Conservation (phyloP, 2,113 vertebrate genomes). For the Prinia subflava region DNA sequence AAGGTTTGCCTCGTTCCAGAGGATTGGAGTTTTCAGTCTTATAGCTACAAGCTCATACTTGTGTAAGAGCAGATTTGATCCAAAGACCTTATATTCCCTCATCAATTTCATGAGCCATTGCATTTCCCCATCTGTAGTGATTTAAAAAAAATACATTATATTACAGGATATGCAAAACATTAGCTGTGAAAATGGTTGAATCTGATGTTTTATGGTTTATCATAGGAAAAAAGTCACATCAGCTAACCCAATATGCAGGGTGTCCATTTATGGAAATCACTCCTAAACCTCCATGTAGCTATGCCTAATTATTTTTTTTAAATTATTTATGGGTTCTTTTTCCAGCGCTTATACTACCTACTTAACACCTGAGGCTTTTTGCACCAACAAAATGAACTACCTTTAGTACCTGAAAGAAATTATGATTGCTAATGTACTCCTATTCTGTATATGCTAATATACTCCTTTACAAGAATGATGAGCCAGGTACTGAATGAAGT, state of each 20-base stretch:
- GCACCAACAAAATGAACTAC: slow-evolving; percentile 8
- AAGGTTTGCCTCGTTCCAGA: background rate
- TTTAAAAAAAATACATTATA: slow-evolving; percentile 20
- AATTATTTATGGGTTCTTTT: slow-evolving; percentile 1
- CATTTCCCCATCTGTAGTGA: slow-evolving; percentile 28
- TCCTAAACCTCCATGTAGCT: background rate
- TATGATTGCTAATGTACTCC: background rate
- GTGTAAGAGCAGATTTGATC: slow-evolving; percentile 23
- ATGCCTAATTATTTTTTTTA: background rate
- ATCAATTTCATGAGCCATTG: slow-evolving; percentile 55
- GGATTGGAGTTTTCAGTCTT: background rate
- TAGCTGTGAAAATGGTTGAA: slow-evolving; percentile 35
- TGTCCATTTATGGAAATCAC: slow-evolving; percentile 6
- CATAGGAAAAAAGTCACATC: background rate
- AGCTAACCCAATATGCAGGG: background rate
- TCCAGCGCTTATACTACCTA: background rate
- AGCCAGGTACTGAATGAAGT: background rate
- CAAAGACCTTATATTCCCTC: slow-evolving; percentile 31
- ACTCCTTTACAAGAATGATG: background rate
- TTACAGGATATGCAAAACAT: slow-evolving; percentile 36
- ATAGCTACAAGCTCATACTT: background rate
- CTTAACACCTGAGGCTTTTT: slow-evolving; percentile 8
- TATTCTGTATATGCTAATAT: background rate
- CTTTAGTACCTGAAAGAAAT: background rate
- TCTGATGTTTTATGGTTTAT: slow-evolving; percentile 19